Conservation (phyloP, 1,140 invertebrate genomes). For the Ceratitis capitata region DNA sequence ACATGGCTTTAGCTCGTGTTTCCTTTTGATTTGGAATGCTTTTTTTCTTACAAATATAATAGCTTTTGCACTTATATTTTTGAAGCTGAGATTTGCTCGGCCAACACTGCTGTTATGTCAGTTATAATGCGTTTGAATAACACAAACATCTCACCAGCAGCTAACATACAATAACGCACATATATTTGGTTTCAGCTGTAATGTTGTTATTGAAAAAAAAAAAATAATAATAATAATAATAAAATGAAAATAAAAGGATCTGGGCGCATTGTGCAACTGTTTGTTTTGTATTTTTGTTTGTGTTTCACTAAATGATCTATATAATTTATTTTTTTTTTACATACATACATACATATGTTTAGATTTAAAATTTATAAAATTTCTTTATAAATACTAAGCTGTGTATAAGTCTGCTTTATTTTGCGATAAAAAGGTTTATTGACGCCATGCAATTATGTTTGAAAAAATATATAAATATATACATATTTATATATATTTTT, state of each 20-base stretch:
- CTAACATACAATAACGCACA: neutral
- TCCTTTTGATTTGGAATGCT: neutral
- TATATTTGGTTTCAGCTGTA: neutral
- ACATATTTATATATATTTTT: too few species aligned
- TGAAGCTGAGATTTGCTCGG: neutral
- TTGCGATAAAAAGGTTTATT: neutral
- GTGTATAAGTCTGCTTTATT: neutral
- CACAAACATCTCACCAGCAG: neutral
- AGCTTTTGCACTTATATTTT: neutral
- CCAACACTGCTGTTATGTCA: neutral
- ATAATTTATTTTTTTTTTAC: neutral
- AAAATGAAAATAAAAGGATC: too few species aligned
- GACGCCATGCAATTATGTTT: neutral
- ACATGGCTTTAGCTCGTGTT: neutral
- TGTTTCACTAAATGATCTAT: neutral
- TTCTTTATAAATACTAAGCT: neutral
- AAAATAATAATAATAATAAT: too few species aligned
- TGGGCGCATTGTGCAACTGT: neutral
- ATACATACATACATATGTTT: neutral
- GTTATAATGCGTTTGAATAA: neutral
- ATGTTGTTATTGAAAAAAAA: neutral
- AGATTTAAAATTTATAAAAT: too few species aligned
- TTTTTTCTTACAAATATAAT: too few species aligned
- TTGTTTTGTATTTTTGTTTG: neutral
- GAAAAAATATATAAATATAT: neutral